Percentiles rank a stretch among this genome's conserved stretches.
phyloP scores from a whole-genome alignment of 2,797 vertebrate genomes.

The Vipera latastei region DNA sequence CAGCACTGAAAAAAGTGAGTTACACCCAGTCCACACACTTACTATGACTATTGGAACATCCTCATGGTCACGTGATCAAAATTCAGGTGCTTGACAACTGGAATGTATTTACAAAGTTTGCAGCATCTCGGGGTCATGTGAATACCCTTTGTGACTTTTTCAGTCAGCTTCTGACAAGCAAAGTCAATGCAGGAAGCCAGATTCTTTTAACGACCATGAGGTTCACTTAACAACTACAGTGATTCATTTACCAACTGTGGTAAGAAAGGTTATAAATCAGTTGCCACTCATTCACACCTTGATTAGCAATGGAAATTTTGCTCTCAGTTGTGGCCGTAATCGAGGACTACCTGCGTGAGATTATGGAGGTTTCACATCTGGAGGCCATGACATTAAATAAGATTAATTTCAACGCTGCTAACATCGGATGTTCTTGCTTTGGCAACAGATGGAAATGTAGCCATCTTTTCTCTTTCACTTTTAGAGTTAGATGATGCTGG shows the following conservation, averaged over 20 bases:
- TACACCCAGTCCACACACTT: background rate
- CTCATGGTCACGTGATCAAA: background rate
- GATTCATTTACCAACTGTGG: background rate
- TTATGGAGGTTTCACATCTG: background rate
- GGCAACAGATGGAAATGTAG: too few relatives aligned
- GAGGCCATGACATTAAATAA: background rate
- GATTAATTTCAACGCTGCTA: background rate
- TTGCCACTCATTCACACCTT: background rate
- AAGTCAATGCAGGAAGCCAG: background rate
- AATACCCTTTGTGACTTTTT: background rate
- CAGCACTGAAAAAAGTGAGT: background rate
- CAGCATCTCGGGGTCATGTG: background rate
- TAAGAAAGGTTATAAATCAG: background rate
- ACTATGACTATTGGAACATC: background rate
- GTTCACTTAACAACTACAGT: background rate
- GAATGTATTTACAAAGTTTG: background rate
- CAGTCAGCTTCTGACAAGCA: background rate
- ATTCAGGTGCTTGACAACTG: background rate
- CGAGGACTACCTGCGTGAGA: background rate
- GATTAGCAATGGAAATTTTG: background rate
- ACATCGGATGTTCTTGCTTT: too few relatives aligned
- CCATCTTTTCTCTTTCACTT: too few relatives aligned
- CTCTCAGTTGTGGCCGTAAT: background rate
- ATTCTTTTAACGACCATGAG: background rate
- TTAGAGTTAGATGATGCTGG: too few relatives aligned